phyloP scores from a whole-genome alignment of 2,113 vertebrate genomes.

The Brachionichthys hirsutus region DNA sequence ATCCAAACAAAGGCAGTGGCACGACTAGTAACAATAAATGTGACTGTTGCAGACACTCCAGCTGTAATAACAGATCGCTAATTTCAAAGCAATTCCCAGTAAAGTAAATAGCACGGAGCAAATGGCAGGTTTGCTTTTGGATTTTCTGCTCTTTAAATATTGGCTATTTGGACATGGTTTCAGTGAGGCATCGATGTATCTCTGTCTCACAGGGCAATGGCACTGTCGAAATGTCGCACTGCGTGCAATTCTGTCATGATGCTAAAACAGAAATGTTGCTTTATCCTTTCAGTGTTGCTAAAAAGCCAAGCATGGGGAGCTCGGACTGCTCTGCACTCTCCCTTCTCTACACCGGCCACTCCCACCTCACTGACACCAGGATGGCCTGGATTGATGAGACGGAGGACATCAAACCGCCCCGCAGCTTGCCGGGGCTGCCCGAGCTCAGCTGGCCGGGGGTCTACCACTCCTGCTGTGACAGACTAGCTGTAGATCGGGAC shows the following conservation, averaged over 20 bases:
- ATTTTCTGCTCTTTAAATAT: constrained; percentile 58
- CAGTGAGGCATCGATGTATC: constrained; percentile 6
- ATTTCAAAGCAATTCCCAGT: constrained; percentile 26
- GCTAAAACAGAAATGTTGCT: background rate
- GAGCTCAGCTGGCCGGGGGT: constrained; percentile 78
- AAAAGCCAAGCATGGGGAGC: constrained; percentile 90
- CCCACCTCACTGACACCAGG: constrained; percentile 20
- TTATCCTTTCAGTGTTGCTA: constrained; percentile 25
- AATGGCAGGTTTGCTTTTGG: constrained; percentile 53
- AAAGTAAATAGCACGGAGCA: constrained; percentile 43
- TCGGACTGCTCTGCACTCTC: constrained; percentile 66
- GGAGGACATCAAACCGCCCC: constrained; percentile 63
- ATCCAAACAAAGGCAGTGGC: background rate
- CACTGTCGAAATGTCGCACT: constrained; percentile 5
- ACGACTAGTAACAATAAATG: background rate
- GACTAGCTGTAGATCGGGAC: constrained; percentile 73
- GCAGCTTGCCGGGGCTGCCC: constrained; percentile 59
- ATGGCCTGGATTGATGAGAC: constrained; percentile 59
- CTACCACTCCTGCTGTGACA: constrained; percentile 84
- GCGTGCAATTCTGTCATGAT: background rate
- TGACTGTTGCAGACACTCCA: background rate
- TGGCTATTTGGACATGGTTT: constrained; percentile 28
- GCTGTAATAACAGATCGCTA: constrained; percentile 16
- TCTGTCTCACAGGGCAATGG: constrained; percentile 3
- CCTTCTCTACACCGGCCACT: constrained; percentile 33